Percentiles rank a stretch among this genome's conserved stretches.
Conservation (phyloP, 23 tunicate genomes). For the Trididemnum nubilum region DNA sequence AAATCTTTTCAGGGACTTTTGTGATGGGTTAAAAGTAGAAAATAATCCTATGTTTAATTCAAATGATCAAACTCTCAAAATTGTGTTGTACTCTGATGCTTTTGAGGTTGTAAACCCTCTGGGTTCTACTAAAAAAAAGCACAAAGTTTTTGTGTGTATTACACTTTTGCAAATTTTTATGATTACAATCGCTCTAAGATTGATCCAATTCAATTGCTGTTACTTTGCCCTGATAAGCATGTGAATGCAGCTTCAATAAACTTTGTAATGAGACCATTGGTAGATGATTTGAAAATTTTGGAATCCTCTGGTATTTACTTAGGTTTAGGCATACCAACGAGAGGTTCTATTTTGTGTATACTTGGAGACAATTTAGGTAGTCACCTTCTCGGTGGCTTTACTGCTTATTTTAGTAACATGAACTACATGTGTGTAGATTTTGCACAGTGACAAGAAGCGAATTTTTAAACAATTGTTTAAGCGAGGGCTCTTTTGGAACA, state of each 20-base stretch:
- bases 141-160: slow-evolving; percentile 37
- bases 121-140: slow-evolving; percentile 25
- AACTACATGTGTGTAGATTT: slow-evolving; percentile 27
- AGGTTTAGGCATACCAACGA: slow-evolving; percentile 4
- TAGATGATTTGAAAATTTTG: slow-evolving; percentile 36
- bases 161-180: slow-evolving; percentile 29
- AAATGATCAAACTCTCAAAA: background rate
- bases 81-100: slow-evolving; percentile 33
- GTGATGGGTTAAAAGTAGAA: background rate
- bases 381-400: slow-evolving; percentile 56
- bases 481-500: background rate
- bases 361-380: slow-evolving; percentile 8
- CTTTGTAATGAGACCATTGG: slow-evolving; percentile 19
- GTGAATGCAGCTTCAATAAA: background rate
- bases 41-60: slow-evolving; percentile 16
- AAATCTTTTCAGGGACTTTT: background rate
- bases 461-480: background rate
- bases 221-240: slow-evolving; percentile 31
- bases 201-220: slow-evolving; percentile 29
- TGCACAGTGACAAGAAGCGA: slow-evolving; percentile 9
- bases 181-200: slow-evolving; percentile 20
- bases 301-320: slow-evolving; percentile 39
- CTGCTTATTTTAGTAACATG: slow-evolving; percentile 30
- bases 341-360: slow-evolving; percentile 31
- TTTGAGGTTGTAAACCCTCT: slow-evolving; percentile 41